Base-by-base conservation (phyloP, 2,797 vertebrate species). In the Hoplostethus mediterraneus region DNA sequence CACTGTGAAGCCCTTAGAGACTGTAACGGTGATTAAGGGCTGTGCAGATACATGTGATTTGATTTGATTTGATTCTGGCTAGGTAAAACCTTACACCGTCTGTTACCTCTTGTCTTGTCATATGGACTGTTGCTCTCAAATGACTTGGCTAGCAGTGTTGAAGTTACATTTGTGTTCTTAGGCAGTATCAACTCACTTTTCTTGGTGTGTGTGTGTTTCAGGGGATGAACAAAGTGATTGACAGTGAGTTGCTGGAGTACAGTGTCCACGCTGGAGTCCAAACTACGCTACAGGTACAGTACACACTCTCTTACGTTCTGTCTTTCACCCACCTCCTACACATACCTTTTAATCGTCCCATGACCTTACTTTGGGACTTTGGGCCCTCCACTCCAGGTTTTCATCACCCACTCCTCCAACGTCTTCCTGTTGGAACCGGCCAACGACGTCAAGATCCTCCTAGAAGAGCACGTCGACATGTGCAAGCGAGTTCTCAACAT, bases 391-490 rank as follows among this genome's bases (percentile, higher is more conserved):
- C 86, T 82, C 33, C 80, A 99, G 98, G 96, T 97, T 68, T 99
- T 99, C 87, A 97, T 99, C 93, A 97, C 97, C 80, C 97, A 99
- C 89, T 98, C 98, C 70, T 95, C 97, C 80, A 99, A 98, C 48
- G 97, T 98, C 77, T 99, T 99, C 88, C 95, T 99, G 66, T 90
- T 99, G 89, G 98, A 99, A 83, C 97, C 98, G 67, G 96, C 97
- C 79, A 99, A 99, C 82, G 98, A 99, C 85, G 94, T 98, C 90
- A 98, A 97, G 92, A 91, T 82, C 70, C 95, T 99, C 59, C 86
- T 99, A 86, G 98, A 99, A 91, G 98, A 99, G 63, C 98, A 99
- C 53, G 97, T 98, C 0, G 98, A 99, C 91, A 99, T 99, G 98
- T 99, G 97, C 93, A 99, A 99, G 93, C 94, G 98, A 53, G 97